These are phyloP conservation scores for Chloebia gouldiae DNA, from an alignment of 2,113 vertebrate species.

Conservation along the genomic window DNA sequence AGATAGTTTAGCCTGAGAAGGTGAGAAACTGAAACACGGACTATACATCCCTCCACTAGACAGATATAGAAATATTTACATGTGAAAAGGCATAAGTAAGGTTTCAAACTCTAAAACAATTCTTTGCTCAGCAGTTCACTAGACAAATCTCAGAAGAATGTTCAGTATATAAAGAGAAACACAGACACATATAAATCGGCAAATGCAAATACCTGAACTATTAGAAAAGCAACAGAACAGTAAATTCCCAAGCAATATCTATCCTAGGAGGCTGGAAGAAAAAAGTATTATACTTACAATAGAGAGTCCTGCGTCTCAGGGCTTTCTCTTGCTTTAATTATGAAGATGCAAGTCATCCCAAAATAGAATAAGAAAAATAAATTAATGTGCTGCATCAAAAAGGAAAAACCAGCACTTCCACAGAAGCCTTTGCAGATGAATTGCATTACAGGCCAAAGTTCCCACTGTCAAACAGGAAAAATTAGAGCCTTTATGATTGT, in stretches of 20 bases:
- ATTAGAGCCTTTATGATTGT: not conserved
- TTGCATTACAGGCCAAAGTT: not conserved
- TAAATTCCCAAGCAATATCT: not conserved
- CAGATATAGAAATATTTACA: not conserved
- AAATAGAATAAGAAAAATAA: constrained; percentile 64
- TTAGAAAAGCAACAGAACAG: not conserved
- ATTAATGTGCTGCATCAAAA: constrained; percentile 26
- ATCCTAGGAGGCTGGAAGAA: not conserved
- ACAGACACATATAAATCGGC: not conserved
- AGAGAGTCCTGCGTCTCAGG: not conserved
- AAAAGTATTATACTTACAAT: constrained; percentile 46
- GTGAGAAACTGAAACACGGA: not conserved
- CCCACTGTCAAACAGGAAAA: not conserved
- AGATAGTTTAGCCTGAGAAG: not conserved
- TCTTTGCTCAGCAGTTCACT: not conserved
- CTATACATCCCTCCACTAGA: not conserved
- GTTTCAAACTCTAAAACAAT: not conserved
- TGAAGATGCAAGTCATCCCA: constrained; percentile 53
- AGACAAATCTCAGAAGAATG: not conserved
- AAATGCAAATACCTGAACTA: not conserved
- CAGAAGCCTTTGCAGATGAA: constrained; percentile 10
- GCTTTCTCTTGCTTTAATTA: constrained; percentile 51
- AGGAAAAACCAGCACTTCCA: not conserved
- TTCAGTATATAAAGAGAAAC: not conserved
- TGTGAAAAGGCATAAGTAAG: not conserved